Evolutionary conservation across 2,888 invertebrate genomes (phyloP).

Genomic region (Caenorhabditis zanzibari): DNA sequence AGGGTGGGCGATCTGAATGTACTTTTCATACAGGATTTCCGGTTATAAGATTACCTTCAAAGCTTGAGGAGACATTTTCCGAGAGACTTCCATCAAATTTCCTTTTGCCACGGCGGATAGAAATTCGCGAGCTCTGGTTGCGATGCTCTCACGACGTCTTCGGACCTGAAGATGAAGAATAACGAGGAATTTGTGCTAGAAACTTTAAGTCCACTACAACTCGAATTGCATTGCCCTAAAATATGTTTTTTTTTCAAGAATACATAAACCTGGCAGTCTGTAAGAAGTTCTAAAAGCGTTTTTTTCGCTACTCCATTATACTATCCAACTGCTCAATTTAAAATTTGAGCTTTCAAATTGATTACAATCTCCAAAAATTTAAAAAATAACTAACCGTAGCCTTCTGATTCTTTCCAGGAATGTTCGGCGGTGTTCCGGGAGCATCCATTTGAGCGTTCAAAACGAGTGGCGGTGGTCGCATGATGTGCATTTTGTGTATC

Average conservation of each 20-base stretch:
- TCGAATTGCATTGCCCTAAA: no score
- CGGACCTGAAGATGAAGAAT: constrained; percentile 19
- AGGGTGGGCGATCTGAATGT: constrained; percentile 72
- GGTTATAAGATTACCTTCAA: constrained; percentile 47
- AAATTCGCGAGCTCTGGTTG: constrained; percentile 65
- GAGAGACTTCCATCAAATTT: constrained; percentile 57
- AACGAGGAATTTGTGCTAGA: not conserved
- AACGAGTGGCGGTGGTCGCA: constrained; percentile 60
- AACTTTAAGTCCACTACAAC: no score
- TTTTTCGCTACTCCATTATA: no score
- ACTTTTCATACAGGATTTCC: not conserved
- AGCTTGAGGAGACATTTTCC: constrained; percentile 65
- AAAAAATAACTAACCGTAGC: constrained; percentile 19
- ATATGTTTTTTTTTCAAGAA: no score
- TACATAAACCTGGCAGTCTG: no score
- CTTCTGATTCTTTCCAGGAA: constrained; percentile 54
- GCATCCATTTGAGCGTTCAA: constrained; percentile 48
- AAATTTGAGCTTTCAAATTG: no score
- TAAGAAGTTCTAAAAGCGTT: no score
- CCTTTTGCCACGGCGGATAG: constrained; percentile 67
- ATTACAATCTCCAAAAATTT: no score
- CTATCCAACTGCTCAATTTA: no score
- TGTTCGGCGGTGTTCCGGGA: constrained; percentile 68
- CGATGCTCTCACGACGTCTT: constrained; percentile 54
- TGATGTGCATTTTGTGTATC: constrained; percentile 19